phyloP scores from a whole-genome alignment of 2,888 invertebrate species.

The Nemurella pictetii region DNA sequence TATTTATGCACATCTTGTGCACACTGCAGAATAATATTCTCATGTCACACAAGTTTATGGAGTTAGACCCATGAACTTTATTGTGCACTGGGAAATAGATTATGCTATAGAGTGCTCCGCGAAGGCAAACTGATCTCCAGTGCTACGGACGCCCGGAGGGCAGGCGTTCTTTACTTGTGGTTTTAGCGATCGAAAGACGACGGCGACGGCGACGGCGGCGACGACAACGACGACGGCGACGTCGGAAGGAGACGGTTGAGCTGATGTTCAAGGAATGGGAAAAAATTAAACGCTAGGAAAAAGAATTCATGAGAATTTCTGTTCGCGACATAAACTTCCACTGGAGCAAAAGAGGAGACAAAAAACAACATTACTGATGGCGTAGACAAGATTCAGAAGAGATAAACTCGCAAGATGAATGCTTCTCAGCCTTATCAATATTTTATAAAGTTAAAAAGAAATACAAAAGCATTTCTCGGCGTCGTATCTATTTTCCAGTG shows the following conservation, averaged over 20 bases:
- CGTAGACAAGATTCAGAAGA: slow-evolving; percentile 22
- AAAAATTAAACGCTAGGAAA: slow-evolving; percentile 7
- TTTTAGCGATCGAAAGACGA: slow-evolving; percentile 39
- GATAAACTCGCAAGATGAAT: slow-evolving; percentile 22
- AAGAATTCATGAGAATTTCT: slow-evolving; percentile 26
- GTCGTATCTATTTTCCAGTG: slow-evolving; percentile 5
- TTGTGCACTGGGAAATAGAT: background rate
- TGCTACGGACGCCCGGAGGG: slow-evolving; percentile 3
- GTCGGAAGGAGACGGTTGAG: background rate
- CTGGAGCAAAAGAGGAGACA: slow-evolving; percentile 12
- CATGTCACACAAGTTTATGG: background rate
- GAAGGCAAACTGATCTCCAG: background rate
- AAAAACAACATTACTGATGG: slow-evolving; percentile 13
- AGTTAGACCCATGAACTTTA: background rate
- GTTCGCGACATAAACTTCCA: slow-evolving; percentile 23
- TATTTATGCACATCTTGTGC: background rate
- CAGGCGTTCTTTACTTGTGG: slow-evolving; percentile 38
- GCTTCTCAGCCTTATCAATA: slow-evolving; percentile 12
- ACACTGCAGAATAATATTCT: background rate
- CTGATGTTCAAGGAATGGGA: slow-evolving; percentile 11
- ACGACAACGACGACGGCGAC: background rate
- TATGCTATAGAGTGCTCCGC: background rate
- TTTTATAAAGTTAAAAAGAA: slow-evolving; percentile 20
- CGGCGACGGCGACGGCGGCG: background rate
- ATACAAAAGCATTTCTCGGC: slow-evolving; percentile 2